Evolutionary conservation across 2,797 vertebrate genomes (phyloP).

Genomic region (Anguilla anguilla): DNA sequence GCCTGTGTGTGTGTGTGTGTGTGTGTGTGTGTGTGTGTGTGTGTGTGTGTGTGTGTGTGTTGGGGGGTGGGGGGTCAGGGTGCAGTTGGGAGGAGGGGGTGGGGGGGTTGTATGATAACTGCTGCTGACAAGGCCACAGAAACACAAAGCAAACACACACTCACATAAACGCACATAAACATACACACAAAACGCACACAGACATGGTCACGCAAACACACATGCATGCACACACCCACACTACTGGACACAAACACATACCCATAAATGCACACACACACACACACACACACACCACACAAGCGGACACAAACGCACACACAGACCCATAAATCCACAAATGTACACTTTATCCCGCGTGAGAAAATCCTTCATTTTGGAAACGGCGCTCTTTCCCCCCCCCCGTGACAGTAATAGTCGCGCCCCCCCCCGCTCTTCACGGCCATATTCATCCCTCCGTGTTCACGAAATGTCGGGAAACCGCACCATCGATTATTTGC

Average conservation of each 20-base stretch:
- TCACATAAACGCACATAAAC: neutral
- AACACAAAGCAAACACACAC: constrained; percentile 19
- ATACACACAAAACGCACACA: neutral
- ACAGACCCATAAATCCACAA: neutral
- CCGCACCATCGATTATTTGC: constrained; percentile 39
- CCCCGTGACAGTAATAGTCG: constrained; percentile 47
- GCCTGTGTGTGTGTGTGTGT: constrained; percentile 34
- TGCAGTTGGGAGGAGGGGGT: constrained; percentile 14
- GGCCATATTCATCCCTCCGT: constrained; percentile 41
- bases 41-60: too few species aligned
- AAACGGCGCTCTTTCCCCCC: constrained; percentile 15
- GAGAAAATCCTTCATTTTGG: neutral
- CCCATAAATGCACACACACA: neutral
- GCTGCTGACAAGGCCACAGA: constrained; percentile 32
- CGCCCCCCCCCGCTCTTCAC: constrained; percentile 37
- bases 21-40: constrained; percentile 24
- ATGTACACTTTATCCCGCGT: neutral
- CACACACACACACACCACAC: neutral
- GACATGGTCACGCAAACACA: too few species aligned
- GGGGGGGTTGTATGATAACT: neutral
- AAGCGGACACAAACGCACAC: neutral
- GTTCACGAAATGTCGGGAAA: constrained; percentile 56
- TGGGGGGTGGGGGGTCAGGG: constrained; percentile 27
- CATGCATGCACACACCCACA: too few species aligned
- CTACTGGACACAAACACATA: too few species aligned